These are phyloP conservation scores for Lycaena phlaeas DNA, from an alignment of 2,888 invertebrate species.

Conservation along the genomic window DNA sequence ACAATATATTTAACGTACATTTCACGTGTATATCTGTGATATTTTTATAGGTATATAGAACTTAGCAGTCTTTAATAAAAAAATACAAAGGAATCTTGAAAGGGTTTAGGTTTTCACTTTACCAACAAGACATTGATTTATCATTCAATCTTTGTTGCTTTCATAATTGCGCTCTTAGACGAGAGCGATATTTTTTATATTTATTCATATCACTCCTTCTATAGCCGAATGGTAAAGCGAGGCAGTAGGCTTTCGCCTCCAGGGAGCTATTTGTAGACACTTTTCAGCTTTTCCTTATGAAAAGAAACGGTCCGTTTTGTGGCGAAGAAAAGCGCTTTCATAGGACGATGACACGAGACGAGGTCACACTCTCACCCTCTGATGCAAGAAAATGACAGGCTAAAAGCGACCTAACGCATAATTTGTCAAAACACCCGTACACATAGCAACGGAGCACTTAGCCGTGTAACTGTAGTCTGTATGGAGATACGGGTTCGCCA, in stretches of 20 bases:
- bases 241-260: slow-evolving; percentile 68
- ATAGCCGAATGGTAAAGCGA: slow-evolving; percentile 54
- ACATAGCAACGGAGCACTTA: slow-evolving; percentile 20
- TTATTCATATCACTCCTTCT: slow-evolving; percentile 52
- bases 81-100: too few relatives aligned
- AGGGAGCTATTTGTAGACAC: slow-evolving; percentile 72
- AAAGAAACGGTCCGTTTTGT: slow-evolving; percentile 72
- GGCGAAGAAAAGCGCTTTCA: slow-evolving; percentile 71
- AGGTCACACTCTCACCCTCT: slow-evolving; percentile 65
- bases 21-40: too few relatives aligned
- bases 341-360: slow-evolving; percentile 72
- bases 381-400: slow-evolving; percentile 58
- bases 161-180: not conserved
- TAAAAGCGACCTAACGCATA: slow-evolving; percentile 62
- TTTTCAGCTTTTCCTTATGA: slow-evolving; percentile 72
- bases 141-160: not conserved
- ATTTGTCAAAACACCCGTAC: slow-evolving; percentile 41
- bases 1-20: not conserved
- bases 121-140: slow-evolving; percentile 1
- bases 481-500: too few relatives aligned
- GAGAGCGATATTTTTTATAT: slow-evolving; percentile 37
- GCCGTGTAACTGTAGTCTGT: too few relatives aligned
- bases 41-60: too few relatives aligned
- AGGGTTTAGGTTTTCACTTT: too few relatives aligned
- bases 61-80: too few relatives aligned